Conservation (phyloP, 2,888 invertebrate species). For the Aproaerema taeniolella region DNA sequence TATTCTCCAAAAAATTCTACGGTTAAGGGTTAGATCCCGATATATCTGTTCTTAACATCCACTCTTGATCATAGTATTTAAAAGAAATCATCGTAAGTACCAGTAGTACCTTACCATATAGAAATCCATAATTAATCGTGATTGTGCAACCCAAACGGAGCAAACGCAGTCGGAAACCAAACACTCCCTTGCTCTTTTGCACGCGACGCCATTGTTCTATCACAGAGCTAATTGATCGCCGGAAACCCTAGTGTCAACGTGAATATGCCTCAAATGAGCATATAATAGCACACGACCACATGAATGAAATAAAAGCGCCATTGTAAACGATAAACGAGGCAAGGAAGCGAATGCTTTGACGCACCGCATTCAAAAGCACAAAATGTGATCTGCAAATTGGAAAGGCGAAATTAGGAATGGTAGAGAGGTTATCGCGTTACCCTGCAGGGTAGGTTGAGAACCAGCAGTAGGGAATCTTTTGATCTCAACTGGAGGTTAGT, state of each 20-base stretch:
- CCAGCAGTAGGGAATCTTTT: too few relatives aligned
- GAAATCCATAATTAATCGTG: too few relatives aligned
- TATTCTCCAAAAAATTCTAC: too few relatives aligned
- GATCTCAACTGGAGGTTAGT: too few relatives aligned
- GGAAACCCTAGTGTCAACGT: slow-evolving; percentile 60
- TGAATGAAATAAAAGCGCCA: slow-evolving; percentile 31
- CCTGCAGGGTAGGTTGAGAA: slow-evolving; percentile 6
- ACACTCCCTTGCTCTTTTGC: slow-evolving; percentile 9
- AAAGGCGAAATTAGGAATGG: slow-evolving; percentile 40
- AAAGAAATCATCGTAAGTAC: too few relatives aligned
- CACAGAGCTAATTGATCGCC: slow-evolving; percentile 55
- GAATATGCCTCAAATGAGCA: slow-evolving; percentile 48
- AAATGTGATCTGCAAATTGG: slow-evolving; percentile 54
- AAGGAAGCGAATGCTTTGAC: slow-evolving; percentile 27
- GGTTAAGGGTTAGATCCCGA: too few relatives aligned
- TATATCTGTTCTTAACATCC: too few relatives aligned
- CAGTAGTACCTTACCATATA: too few relatives aligned
- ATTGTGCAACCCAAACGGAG: slow-evolving; percentile 6
- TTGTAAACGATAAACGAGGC: slow-evolving; percentile 40
- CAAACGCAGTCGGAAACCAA: slow-evolving; percentile 3
- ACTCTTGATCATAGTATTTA: too few relatives aligned
- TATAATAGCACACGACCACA: slow-evolving; percentile 37
- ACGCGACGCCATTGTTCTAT: slow-evolving; percentile 18
- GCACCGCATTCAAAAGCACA: slow-evolving; percentile 22
- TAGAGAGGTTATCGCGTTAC: slow-evolving; percentile 44